Evolutionary conservation across 2,888 invertebrate species (phyloP).

Genomic region (Coelogynopora nodosa): DNA sequence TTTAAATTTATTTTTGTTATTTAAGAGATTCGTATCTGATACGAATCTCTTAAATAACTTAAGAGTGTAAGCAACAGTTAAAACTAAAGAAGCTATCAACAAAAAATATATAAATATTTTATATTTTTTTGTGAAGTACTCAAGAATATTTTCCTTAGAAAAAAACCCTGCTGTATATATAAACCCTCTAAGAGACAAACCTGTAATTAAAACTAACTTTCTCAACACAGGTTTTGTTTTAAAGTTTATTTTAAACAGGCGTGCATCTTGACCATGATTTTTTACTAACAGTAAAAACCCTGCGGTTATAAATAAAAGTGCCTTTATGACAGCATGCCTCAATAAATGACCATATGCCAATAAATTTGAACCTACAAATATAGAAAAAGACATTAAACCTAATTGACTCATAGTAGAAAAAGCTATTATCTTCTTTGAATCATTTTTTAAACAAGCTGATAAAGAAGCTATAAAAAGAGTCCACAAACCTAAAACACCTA

Average conservation of each 20-base stretch:
- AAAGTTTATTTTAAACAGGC: conserved; percentile 54
- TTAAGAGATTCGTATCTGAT: too few species aligned
- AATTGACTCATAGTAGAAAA: conserved; percentile 73
- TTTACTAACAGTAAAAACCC: conserved; percentile 70
- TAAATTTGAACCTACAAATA: conserved; percentile 65
- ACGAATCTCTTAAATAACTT: too few species aligned
- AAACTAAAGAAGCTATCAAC: conserved; percentile 45
- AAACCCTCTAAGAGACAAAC: conserved; percentile 51
- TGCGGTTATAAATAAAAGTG: conserved; percentile 72
- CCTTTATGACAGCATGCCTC: conserved; percentile 74
- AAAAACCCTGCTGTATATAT: conserved; percentile 55
- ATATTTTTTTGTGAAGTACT: conserved; percentile 45
- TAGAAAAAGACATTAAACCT: conserved; percentile 71
- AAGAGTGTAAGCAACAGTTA: conserved; percentile 48
- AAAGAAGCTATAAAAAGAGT: conserved; percentile 53
- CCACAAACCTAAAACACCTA: conserved; percentile 29
- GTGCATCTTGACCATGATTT: conserved; percentile 70
- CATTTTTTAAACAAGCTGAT: conserved; percentile 62
- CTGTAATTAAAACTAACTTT: conserved; percentile 49
- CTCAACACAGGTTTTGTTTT: conserved; percentile 51
- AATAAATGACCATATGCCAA: conserved; percentile 72
- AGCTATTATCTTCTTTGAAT: conserved; percentile 76
- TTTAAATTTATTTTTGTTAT: conserved; percentile 32
- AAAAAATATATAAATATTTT: conserved; percentile 45
- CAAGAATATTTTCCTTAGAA: conserved; percentile 55